Evolutionary conservation across 2,888 invertebrate genomes (phyloP).

Genomic region (Galerucella pusilla): DNA sequence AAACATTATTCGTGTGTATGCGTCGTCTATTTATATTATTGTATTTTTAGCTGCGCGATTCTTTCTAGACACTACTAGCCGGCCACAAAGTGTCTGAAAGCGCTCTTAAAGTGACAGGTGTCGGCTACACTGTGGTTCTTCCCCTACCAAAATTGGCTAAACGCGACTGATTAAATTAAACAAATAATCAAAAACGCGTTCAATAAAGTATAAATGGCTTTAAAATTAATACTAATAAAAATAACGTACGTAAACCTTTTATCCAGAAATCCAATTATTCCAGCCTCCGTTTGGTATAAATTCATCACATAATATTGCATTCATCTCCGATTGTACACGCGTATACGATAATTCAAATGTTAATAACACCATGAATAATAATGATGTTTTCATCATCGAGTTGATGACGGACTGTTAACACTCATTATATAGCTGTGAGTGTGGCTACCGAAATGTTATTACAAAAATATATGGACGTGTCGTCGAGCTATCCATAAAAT

Average conservation of each 20-base stretch:
- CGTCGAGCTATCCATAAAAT: too few relatives aligned
- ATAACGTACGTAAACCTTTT: slow-evolving; percentile 17
- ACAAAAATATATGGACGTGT: too few relatives aligned
- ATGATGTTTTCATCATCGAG: slow-evolving; percentile 21
- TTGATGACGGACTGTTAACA: neutral
- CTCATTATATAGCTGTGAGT: neutral
- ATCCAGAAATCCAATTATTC: slow-evolving; percentile 22
- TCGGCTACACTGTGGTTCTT: too few relatives aligned
- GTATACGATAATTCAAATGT: slow-evolving; percentile 20
- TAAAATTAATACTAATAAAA: slow-evolving; percentile 16
- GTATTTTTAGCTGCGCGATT: too few relatives aligned
- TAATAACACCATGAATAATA: slow-evolving; percentile 34
- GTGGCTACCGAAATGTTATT: neutral
- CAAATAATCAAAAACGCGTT: neutral
- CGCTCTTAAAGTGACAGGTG: too few relatives aligned
- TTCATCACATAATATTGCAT: neutral
- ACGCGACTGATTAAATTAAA: too few relatives aligned
- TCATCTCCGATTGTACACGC: slow-evolving; percentile 11
- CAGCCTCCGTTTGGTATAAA: slow-evolving; percentile 1
- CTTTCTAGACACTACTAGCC: too few relatives aligned
- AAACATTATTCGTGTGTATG: too few relatives aligned
- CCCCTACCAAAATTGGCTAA: too few relatives aligned
- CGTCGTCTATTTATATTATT: too few relatives aligned
- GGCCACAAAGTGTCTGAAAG: too few relatives aligned
- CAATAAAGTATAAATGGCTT: neutral